Evolutionary conservation across 2,113 vertebrate genomes (phyloP).

Genomic region (Muscicapa adusta): DNA sequence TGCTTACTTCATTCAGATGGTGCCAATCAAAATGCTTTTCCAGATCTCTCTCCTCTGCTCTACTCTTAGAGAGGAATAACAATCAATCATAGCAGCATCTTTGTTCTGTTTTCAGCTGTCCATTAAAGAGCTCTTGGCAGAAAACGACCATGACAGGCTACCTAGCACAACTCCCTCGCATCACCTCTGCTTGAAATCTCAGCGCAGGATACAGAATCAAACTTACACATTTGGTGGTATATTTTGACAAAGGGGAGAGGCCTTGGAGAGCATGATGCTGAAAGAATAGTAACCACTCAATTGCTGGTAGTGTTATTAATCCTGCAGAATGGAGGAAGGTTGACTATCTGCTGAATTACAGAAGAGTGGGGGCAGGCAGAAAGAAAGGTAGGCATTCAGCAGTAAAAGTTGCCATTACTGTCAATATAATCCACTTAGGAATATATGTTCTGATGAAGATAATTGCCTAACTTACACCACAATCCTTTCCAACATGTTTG

Average conservation of each 20-base stretch:
- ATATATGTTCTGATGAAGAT: not conserved
- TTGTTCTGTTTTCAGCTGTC: not conserved
- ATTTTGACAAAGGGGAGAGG: not conserved
- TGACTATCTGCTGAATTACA: not conserved
- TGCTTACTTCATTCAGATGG: not conserved
- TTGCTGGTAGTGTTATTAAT: not conserved
- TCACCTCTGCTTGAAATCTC: not conserved
- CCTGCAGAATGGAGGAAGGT: not conserved
- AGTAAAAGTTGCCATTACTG: not conserved
- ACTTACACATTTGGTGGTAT: accelerated
- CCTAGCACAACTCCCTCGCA: not conserved
- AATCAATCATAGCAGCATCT: not conserved
- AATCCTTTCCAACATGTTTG: not conserved
- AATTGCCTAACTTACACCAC: not conserved
- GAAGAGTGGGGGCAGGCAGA: not conserved
- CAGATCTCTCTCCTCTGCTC: not conserved
- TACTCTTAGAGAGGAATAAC: not conserved
- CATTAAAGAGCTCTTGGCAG: not conserved
- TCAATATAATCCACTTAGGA: not conserved
- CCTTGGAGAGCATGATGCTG: not conserved
- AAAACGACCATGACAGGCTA: accelerated
- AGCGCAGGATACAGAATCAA: not conserved
- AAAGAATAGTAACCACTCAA: not conserved
- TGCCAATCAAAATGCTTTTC: not conserved
- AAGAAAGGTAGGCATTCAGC: not conserved